phyloP scores from a whole-genome alignment of 1,140 invertebrate genomes.

The Harlomillsia oculata region DNA sequence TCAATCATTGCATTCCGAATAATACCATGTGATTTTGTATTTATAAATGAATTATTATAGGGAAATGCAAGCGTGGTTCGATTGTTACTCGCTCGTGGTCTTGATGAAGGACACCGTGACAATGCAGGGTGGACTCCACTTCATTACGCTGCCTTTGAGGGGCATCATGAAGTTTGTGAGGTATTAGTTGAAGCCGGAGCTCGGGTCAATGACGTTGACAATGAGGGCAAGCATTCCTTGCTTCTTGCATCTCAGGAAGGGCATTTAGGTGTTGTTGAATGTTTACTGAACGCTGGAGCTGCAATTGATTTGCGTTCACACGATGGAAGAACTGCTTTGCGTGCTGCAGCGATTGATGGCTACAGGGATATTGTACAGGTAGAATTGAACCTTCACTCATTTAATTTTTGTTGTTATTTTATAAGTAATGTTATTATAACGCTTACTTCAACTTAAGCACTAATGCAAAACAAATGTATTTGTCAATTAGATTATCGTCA shows the following conservation, averaged over 20 bases:
- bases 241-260: conserved; percentile 83
- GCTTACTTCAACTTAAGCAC: too few relatives aligned
- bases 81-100: conserved; percentile 72
- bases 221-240: conserved; percentile 84
- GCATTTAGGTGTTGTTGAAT: conserved; percentile 58
- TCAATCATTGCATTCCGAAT: too few relatives aligned
- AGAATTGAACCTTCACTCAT: too few relatives aligned
- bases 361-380: conserved; percentile 50
- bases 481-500: conserved; percentile 48
- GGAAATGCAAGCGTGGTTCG: conserved; percentile 72
- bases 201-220: conserved; percentile 80
- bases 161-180: conserved; percentile 77
- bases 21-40: background rate
- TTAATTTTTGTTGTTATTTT: too few relatives aligned
- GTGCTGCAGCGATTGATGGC: conserved; percentile 74
- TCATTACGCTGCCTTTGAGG: conserved; percentile 87
- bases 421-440: too few relatives aligned
- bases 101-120: conserved; percentile 82
- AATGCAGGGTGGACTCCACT: conserved; percentile 88
- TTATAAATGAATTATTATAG: conserved; percentile 48
- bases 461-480: too few relatives aligned
- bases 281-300: conserved; percentile 63
- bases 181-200: conserved; percentile 82
- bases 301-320: conserved; percentile 80
- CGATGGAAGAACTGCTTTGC: conserved; percentile 90